Conservation (phyloP, 2,113 vertebrate species). For the Ramphastos sulfuratus region DNA sequence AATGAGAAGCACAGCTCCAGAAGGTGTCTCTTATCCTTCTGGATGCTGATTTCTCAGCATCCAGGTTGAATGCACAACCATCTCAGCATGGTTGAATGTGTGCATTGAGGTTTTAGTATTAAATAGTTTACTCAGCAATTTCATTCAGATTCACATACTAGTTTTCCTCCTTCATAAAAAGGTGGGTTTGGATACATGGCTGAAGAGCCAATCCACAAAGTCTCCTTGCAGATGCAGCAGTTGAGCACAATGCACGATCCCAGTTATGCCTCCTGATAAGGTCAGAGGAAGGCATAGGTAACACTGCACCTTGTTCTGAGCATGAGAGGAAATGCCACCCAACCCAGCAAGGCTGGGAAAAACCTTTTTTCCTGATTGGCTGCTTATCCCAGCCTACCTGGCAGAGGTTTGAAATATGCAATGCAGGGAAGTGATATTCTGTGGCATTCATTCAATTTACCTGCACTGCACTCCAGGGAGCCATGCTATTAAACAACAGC, state of each 20-base stretch:
- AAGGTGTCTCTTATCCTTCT: background rate
- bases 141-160: constrained; percentile 14
- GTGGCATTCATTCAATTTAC: constrained; percentile 71
- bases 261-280: background rate
- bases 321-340: constrained; percentile 13
- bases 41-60: background rate
- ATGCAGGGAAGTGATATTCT: constrained; percentile 45
- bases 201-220: constrained; percentile 6
- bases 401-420: constrained; percentile 50
- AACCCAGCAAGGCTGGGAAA: background rate
- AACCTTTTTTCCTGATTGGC: constrained; percentile 33
- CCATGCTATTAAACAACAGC: constrained; percentile 68
- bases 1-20: background rate
- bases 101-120: background rate
- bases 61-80: too few species aligned
- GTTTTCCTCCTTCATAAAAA: constrained; percentile 26
- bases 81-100: background rate
- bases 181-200: constrained; percentile 29
- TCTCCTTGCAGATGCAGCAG: constrained; percentile 8
- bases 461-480: constrained; percentile 66
- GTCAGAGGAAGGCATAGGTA: background rate
- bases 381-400: constrained; percentile 46
- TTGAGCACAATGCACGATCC: background rate
- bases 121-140: constrained; percentile 52
- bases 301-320: background rate